Evolutionary conservation across 2,113 vertebrate genomes (phyloP).

Genomic region (Periophthalmus modestus): DNA sequence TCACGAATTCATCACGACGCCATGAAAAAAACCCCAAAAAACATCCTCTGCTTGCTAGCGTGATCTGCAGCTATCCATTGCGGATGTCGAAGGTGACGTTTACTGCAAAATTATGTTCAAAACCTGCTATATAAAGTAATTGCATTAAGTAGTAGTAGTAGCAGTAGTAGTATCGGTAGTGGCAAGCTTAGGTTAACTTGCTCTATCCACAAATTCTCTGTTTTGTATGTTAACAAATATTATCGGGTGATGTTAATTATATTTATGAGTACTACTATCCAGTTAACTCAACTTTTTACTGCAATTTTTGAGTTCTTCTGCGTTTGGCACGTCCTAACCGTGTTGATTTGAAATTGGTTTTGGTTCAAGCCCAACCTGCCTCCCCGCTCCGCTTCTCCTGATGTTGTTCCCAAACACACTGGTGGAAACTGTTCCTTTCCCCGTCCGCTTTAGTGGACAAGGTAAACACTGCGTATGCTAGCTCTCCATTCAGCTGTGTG

Average conservation of each 20-base stretch:
- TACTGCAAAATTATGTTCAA: too few relatives aligned
- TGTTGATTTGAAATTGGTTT: too few relatives aligned
- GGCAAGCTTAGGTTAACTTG: too few relatives aligned
- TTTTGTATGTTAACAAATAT: too few relatives aligned
- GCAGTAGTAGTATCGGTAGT: background rate
- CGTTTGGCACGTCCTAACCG: background rate
- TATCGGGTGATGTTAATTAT: background rate
- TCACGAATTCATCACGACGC: too few relatives aligned
- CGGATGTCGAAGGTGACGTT: too few relatives aligned
- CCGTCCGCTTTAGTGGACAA: background rate
- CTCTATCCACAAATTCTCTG: too few relatives aligned
- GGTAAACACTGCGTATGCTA: background rate
- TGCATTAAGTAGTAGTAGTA: background rate
- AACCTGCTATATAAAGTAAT: too few relatives aligned
- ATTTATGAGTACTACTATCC: background rate
- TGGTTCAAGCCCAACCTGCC: background rate
- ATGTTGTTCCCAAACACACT: background rate
- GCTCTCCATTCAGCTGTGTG: constrained; percentile 1
- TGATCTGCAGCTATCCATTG: too few relatives aligned
- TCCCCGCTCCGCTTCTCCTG: background rate
- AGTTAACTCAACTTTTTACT: background rate
- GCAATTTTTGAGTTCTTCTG: background rate
- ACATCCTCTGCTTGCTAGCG: too few relatives aligned
- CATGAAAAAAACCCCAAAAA: too few relatives aligned
- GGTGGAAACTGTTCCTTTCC: background rate